Conservation (phyloP, 2,797 vertebrate species). For the Macropus fuliginosus region DNA sequence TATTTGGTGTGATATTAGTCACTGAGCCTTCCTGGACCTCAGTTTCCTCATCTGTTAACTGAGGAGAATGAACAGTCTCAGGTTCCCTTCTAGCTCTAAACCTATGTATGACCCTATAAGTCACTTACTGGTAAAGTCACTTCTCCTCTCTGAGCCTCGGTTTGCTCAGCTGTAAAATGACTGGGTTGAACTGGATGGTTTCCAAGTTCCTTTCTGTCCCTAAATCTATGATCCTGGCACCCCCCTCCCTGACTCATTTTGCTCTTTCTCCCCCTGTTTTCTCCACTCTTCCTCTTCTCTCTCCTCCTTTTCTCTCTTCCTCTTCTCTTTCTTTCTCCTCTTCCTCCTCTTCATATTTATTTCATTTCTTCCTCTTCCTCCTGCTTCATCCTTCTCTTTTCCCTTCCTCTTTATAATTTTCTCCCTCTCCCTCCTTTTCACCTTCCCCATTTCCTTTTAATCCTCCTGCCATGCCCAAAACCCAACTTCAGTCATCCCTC, state of each 20-base stretch:
- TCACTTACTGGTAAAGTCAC: neutral
- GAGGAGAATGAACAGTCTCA: neutral
- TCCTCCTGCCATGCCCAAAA: neutral
- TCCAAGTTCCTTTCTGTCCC: too few species aligned
- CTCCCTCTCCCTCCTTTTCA: neutral
- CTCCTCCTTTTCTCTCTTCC: neutral
- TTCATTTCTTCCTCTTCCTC: neutral
- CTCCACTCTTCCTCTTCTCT: neutral
- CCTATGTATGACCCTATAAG: neutral
- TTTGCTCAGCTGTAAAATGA: neutral
- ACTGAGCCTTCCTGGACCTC: neutral
- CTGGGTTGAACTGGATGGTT: neutral
- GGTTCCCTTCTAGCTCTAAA: neutral
- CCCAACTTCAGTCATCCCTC: neutral
- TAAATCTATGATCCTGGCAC: neutral
- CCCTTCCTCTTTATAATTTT: neutral
- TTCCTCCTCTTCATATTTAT: neutral
- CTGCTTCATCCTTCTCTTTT: neutral
- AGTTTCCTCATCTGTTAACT: neutral
- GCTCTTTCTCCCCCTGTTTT: neutral
- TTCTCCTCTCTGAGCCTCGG: neutral
- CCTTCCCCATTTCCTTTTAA: neutral
- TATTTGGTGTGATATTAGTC: neutral
- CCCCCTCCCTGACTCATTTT: neutral
- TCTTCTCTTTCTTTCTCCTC: neutral